Evolutionary conservation across 53 echinoderm and acorn worm genomes (phyloP).

Genomic region (Zoroaster sp.): DNA sequence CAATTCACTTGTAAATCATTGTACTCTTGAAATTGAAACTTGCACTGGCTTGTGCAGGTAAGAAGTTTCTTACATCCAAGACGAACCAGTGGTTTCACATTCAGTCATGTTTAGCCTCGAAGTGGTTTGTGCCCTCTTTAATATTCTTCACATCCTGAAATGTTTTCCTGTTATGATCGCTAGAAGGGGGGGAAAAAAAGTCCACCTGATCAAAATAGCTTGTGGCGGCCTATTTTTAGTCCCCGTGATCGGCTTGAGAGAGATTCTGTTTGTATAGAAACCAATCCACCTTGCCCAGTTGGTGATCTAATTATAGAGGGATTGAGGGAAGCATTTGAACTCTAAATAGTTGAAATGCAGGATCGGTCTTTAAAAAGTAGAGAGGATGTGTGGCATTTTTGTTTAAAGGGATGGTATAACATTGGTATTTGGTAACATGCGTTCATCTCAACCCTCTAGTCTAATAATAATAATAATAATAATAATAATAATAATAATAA

Average conservation of each 20-base stretch:
- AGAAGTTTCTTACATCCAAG: too few species aligned
- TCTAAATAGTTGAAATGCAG: not conserved
- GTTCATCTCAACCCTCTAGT: too few species aligned
- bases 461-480: too few species aligned
- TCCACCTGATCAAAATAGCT: not conserved
- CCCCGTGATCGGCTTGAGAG: not conserved
- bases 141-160: not conserved
- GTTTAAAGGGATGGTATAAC: not conserved
- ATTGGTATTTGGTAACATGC: too few species aligned
- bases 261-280: not conserved
- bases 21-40: too few species aligned
- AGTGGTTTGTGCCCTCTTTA: not conserved
- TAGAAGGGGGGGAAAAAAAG: too few species aligned
- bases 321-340: not conserved
- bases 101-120: not conserved
- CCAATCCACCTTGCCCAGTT: not conserved
- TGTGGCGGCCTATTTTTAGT: not conserved
- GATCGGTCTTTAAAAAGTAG: not conserved
- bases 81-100: not conserved
- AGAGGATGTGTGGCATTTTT: not conserved
- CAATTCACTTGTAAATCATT: too few species aligned
- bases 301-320: not conserved
- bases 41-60: too few species aligned
- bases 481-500: too few species aligned
- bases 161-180: constrained; percentile 15